Conservation (phyloP, 2,113 vertebrate species). For the Vanacampus margaritifer region DNA sequence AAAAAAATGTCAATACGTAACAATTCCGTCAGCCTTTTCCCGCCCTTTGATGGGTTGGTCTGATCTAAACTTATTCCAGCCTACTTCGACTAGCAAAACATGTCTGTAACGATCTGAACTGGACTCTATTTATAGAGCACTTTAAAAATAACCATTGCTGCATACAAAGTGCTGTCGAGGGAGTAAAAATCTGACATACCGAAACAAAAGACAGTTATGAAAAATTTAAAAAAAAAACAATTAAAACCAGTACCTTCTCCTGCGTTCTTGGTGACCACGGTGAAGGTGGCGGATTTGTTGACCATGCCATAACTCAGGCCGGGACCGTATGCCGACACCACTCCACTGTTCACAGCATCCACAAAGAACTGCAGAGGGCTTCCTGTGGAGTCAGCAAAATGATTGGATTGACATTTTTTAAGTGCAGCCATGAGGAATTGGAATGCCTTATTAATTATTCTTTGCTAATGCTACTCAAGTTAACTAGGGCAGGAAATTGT, state of each 20-base stretch:
- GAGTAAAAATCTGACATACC: too few relatives aligned
- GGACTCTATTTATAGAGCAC: too few relatives aligned
- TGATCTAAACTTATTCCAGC: too few relatives aligned
- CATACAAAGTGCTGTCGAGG: too few relatives aligned
- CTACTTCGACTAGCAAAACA: too few relatives aligned
- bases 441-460: not conserved
- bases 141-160: too few relatives aligned
- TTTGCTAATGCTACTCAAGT: not conserved
- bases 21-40: too few relatives aligned
- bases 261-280: constrained; percentile 92
- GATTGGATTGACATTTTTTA: not conserved
- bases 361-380: constrained; percentile 95
- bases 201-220: too few relatives aligned
- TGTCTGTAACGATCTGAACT: too few relatives aligned
- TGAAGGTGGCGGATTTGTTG: constrained; percentile 90
- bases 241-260: constrained; percentile 80
- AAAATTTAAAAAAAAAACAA: too few relatives aligned
- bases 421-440: not conserved
- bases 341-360: constrained; percentile 85
- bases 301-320: constrained; percentile 92
- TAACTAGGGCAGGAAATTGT: not conserved
- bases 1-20: too few relatives aligned
- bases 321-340: constrained; percentile 91
- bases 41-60: too few relatives aligned
- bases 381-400: constrained; percentile 63